Percentiles rank a stretch among this genome's conserved stretches.
These are phyloP conservation scores for Toxotes lorentzi DNA, from an alignment of 2,797 vertebrate genomes.

Conservation along the genomic window DNA sequence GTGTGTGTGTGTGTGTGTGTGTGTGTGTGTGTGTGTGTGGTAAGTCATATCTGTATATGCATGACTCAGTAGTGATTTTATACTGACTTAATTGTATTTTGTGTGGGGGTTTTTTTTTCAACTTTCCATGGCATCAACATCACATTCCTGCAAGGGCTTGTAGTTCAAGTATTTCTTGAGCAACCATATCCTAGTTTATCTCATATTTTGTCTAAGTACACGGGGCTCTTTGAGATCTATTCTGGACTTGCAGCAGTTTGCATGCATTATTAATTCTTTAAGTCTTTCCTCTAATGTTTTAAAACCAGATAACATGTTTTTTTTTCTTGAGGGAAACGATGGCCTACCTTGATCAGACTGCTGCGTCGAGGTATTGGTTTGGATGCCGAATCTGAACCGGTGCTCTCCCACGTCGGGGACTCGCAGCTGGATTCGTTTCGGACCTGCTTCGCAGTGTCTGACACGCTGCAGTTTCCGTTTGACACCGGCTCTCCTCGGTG, in stretches of 20 bases:
- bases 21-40: background rate
- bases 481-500: slow-evolving; percentile 86
- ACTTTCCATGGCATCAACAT: background rate
- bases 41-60: background rate
- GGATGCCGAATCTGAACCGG: slow-evolving; percentile 70
- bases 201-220: background rate
- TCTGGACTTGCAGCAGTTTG: slow-evolving; percentile 28
- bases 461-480: slow-evolving; percentile 89
- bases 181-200: background rate
- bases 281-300: background rate
- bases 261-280: background rate
- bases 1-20: background rate
- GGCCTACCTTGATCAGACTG: slow-evolving; percentile 94
- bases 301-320: background rate
- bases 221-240: background rate
- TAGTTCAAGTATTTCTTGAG: background rate
- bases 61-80: background rate
- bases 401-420: slow-evolving; percentile 81
- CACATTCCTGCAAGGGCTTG: slow-evolving; percentile 23
- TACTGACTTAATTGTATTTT: background rate
- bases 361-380: slow-evolving; percentile 88
- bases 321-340: background rate
- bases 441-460: slow-evolving; percentile 68
- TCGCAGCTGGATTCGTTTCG: slow-evolving; percentile 66
- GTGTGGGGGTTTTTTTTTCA: background rate